These are phyloP conservation scores for Campylomormyrus tamandua DNA, from an alignment of 2,113 vertebrate genomes.

Conservation along the genomic window DNA sequence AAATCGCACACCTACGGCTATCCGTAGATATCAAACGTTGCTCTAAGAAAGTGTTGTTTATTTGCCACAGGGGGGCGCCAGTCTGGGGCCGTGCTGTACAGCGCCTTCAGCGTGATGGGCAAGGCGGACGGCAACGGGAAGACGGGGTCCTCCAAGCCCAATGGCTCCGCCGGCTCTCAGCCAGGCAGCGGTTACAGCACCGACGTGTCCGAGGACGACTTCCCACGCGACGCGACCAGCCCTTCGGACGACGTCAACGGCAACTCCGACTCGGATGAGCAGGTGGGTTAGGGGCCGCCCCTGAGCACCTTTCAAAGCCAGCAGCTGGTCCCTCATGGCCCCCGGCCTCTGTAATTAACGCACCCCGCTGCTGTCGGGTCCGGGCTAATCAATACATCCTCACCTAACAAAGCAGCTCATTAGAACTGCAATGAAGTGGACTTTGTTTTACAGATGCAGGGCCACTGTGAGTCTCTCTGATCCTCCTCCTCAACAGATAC, in stretches of 20 bases:
- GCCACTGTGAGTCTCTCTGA: not conserved
- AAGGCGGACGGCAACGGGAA: slow-evolving; percentile 62
- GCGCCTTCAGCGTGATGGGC: slow-evolving; percentile 78
- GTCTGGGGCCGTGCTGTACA: slow-evolving; percentile 86
- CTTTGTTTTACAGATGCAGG: not conserved
- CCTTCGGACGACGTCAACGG: slow-evolving; percentile 80
- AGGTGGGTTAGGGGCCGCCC: slow-evolving; percentile 54
- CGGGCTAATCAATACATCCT: not conserved
- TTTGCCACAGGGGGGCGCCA: slow-evolving; percentile 67
- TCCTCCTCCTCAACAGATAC: not conserved
- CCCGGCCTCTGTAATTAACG: not conserved
- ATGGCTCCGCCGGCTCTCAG: slow-evolving; percentile 88
- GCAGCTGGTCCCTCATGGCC: not conserved
- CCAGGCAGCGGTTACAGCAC: slow-evolving; percentile 97
- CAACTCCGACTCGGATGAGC: slow-evolving; percentile 90
- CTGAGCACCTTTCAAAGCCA: not conserved
- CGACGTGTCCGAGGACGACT: slow-evolving; percentile 89
- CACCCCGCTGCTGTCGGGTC: not conserved
- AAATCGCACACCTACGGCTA: not conserved
- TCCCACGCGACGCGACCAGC: slow-evolving; percentile 75
- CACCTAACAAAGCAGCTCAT: not conserved
- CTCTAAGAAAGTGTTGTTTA: not conserved
- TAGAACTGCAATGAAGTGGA: not conserved
- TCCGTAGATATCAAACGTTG: not conserved
- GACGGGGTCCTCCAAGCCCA: slow-evolving; percentile 75